Evolutionary conservation across 1,140 invertebrate genomes (phyloP), one percentile per base, ranked within the genome.

Genomic region (Cyclargus thomasi): DNA sequence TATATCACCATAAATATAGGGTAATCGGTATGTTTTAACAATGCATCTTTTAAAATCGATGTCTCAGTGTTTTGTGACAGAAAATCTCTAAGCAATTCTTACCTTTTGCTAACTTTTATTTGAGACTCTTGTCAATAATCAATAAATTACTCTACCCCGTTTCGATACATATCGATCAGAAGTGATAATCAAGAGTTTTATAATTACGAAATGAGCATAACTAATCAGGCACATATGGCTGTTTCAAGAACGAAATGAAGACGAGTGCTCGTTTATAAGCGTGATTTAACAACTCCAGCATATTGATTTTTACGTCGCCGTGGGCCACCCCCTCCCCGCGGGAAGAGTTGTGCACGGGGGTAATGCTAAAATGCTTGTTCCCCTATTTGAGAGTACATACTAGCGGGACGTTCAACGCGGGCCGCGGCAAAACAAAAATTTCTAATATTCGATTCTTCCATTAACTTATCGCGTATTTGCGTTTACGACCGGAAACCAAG

Each of bases 221-320:
- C 78, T 78, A 74, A 71, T 77, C 63, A 77, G 70, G 70, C 79
- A 78, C 81, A 83, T 77, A 83, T 81, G 69, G 76, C 77, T 86
- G 82, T 85, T 90, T 88, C 76, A 88, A 84, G 80, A 86, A 86
- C 81, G 83, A 88, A 87, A 91, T 85, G 90, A 91, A 92, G 91
- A 93, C 92, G 92, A 93, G 92, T 93, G 91, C 92, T 93, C 92
- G 85, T 93, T 93, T 93, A 93, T 93, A 93, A 93, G 93, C 92
- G 92, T 93, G 93, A 93, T 93, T 93, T 93, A 93, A 92, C 92
- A 93, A 92, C 92, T 92, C 92, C 92, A 92, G 92, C 92, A 93
- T 93, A 93, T 93, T 93, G 93, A 93, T 93, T 93, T 93, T 93
- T 93, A 92, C 90, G 88, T 91, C 87, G 88, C 90, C 88, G 86